A percentile compares a stretch with the other conserved stretches of the same genome.
Evolutionary conservation across 2,888 invertebrate species (phyloP).

Genomic region (Tupiocoris notatus): DNA sequence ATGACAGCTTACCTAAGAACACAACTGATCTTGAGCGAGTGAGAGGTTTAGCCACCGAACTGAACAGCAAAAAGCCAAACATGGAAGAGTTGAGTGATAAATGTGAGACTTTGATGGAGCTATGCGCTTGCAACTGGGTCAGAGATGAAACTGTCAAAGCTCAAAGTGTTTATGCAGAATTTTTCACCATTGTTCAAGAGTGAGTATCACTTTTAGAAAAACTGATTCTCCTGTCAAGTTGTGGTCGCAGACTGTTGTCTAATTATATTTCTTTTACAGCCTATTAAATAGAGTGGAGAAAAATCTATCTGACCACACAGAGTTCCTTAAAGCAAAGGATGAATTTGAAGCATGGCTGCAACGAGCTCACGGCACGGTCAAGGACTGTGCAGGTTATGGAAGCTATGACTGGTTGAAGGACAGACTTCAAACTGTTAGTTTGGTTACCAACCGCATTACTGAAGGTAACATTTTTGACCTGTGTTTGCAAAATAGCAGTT

Average conservation of each 20-base stretch:
- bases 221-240: neutral
- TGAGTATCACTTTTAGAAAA: constrained; percentile 40
- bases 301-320: constrained; percentile 85
- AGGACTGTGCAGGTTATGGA: constrained; percentile 78
- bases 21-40: constrained; percentile 75
- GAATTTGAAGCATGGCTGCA: constrained; percentile 82
- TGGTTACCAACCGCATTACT: constrained; percentile 67
- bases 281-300: constrained; percentile 84
- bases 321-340: constrained; percentile 81
- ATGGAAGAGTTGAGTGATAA: constrained; percentile 83
- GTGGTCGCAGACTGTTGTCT: neutral
- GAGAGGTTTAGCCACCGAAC: constrained; percentile 71
- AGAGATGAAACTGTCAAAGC: constrained; percentile 82
- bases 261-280: constrained; percentile 51
- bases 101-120: constrained; percentile 82
- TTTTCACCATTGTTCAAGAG: constrained; percentile 76
- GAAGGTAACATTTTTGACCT: constrained; percentile 63
- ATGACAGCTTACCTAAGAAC: constrained; percentile 63
- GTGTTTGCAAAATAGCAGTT: too few relatives aligned
- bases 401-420: constrained; percentile 74
- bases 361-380: constrained; percentile 75
- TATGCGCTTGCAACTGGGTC: constrained; percentile 79
- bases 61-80: constrained; percentile 70
- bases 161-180: constrained; percentile 76
- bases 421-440: constrained; percentile 72